A percentile compares a stretch with the other conserved stretches of the same genome.
Conservation (phyloP, 2,113 vertebrate species). For the Callocephalon fimbriatum region DNA sequence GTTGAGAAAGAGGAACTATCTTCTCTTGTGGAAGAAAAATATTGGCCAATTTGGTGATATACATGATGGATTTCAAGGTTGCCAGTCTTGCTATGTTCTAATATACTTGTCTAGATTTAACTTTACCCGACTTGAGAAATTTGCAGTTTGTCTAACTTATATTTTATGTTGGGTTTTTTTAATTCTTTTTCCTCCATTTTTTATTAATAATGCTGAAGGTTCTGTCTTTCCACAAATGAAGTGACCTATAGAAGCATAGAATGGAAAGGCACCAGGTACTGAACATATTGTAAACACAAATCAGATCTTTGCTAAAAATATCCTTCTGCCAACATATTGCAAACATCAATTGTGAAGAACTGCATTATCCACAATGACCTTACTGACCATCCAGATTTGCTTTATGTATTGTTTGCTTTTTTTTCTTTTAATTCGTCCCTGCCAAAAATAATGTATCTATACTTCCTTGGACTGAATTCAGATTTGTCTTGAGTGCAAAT, state of each 20-base stretch:
- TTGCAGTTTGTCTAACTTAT: not conserved
- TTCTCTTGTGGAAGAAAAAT: not conserved
- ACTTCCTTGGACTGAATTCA: not conserved
- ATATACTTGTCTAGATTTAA: not conserved
- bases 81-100: not conserved
- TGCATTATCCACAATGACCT: not conserved
- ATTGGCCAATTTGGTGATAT: rapidly evolving
- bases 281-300: not conserved
- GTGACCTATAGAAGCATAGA: not conserved
- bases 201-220: not conserved
- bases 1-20: not conserved
- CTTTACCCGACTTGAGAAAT: not conserved
- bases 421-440: not conserved
- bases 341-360: not conserved
- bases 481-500: not conserved
- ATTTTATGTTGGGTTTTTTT: not conserved
- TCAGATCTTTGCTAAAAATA: not conserved
- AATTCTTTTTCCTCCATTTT: rapidly evolving
- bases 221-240: not conserved
- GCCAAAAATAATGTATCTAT: not conserved
- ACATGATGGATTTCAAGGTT: not conserved
- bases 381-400: not conserved
- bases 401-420: not conserved
- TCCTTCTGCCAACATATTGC: not conserved
- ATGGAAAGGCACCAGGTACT: not conserved